Base-by-base conservation (phyloP, 2,113 vertebrate genomes). In the Phodopus roborovskii region DNA sequence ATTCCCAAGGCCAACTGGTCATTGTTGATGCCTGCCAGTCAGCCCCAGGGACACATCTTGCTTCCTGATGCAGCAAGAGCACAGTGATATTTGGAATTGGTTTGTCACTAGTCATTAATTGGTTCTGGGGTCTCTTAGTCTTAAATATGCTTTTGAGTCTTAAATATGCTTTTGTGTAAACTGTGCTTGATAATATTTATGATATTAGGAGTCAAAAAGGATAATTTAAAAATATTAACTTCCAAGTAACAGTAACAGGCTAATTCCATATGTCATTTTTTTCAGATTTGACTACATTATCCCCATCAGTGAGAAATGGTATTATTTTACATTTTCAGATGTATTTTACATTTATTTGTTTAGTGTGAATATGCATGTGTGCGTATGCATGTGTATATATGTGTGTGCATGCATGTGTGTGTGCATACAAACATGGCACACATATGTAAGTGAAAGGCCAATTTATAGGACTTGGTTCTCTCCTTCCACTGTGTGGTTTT, bases 151-250 rank as follows among this genome's bases (percentile, higher is more conserved):
- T 62, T 91, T 79, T 91, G 78, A 62, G 15, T 60, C 28, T 71
- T 83, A 89, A 87, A 78, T 36, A 88, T 60, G 75, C 7, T 62
- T 91, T 79, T 91, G 78, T 77, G 3, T 68, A 33, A 28, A 15
- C 84, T 73, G 60, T 36, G 60, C 8, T 62, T 62, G 81, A 83
- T 42, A 83, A 83, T 62, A 62, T 26, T 39, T 58, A 39, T 39
- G 53, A 82, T 62, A 17, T 62, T 60, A 17, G 56, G 28, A 82
- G 22, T 60, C 2, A 42, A 62, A 62, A 83, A 10, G 2, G 71
- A 28, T 96, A 91, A 92, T 71, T 50, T 75, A 90, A 93, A 88
- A 36, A 90, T 62, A 71, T 48, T 22, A 64, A 64, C 64, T 91
- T 87, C 78, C n/a, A 87, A 90, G 48, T 70, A 81, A 58, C 3